phyloP scores from a whole-genome alignment of 2,113 vertebrate species.

The Psammodynastes pulverulentus region DNA sequence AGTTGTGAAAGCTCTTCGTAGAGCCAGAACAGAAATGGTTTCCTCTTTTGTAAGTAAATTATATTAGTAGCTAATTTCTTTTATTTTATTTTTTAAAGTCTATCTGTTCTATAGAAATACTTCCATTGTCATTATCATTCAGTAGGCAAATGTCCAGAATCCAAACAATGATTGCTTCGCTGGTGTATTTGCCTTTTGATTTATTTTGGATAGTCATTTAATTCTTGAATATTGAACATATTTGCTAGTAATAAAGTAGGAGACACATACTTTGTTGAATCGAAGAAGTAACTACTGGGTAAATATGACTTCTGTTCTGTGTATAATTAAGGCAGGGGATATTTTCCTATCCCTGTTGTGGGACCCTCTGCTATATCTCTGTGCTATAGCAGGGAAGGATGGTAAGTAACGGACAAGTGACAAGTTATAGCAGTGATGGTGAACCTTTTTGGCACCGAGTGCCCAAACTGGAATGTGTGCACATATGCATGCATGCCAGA shows the following conservation, averaged over 20 bases:
- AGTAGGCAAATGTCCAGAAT: background rate
- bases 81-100: background rate
- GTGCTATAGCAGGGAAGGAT: background rate
- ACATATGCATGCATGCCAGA: too few species aligned
- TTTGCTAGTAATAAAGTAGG: background rate
- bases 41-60: slow-evolving; percentile 75
- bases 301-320: background rate
- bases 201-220: background rate
- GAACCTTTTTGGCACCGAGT: too few species aligned
- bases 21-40: slow-evolving; percentile 78
- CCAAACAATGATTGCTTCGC: background rate
- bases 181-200: background rate
- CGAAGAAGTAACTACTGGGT: background rate
- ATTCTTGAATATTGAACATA: background rate
- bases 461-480: too few species aligned
- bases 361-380: background rate
- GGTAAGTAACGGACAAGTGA: background rate
- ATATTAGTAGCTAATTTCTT: fast-evolving
- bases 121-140: background rate
- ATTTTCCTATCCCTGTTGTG: background rate
- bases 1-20: slow-evolving; percentile 84
- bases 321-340: background rate
- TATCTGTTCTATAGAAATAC: background rate
- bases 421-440: background rate
- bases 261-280: background rate